These are phyloP conservation scores for Drosophila mimetica DNA, from an alignment of 2,888 invertebrate genomes.

Conservation along the genomic window DNA sequence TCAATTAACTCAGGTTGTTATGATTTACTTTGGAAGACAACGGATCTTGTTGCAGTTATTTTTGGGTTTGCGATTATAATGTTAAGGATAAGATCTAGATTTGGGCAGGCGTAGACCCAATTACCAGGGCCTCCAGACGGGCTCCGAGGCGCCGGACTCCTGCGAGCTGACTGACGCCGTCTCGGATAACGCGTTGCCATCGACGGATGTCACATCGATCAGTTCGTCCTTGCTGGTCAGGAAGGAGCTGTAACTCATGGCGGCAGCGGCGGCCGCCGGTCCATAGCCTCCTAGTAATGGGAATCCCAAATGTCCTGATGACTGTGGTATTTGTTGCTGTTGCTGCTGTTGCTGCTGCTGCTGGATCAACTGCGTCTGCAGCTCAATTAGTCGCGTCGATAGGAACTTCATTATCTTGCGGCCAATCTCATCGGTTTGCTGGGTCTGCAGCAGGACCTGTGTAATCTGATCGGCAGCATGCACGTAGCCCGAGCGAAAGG, in stretches of 20 bases:
- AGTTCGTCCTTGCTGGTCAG: constrained; percentile 72
- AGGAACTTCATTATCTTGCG: constrained; percentile 94
- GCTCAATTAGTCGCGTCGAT: constrained; percentile 90
- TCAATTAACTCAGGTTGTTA: constrained; percentile 17
- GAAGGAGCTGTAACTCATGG: constrained; percentile 65
- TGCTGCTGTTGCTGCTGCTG: constrained; percentile 70
- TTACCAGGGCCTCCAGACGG: constrained; percentile 82
- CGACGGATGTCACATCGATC: constrained; percentile 81
- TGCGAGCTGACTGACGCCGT: constrained; percentile 76
- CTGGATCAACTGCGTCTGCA: constrained; percentile 78
- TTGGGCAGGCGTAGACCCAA: constrained; percentile 30
- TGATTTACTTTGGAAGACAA: constrained; percentile 79
- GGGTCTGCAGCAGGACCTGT: constrained; percentile 92
- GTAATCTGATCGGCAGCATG: constrained; percentile 96
- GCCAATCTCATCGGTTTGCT: constrained; percentile 84
- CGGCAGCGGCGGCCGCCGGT: constrained; percentile 59
- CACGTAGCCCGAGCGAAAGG: constrained; percentile 94
- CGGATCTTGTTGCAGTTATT: constrained; percentile 65
- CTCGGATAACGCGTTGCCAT: constrained; percentile 70
- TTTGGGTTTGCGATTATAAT: constrained; percentile 51
- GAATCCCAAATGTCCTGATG: constrained; percentile 48
- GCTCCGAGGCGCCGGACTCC: constrained; percentile 75
- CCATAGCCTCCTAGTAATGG: constrained; percentile 59
- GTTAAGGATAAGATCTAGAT: constrained; percentile 67
- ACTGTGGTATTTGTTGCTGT: constrained; percentile 49